Evolutionary conservation across 2,888 invertebrate genomes (phyloP).

Genomic region (Cephonodes hylas): DNA sequence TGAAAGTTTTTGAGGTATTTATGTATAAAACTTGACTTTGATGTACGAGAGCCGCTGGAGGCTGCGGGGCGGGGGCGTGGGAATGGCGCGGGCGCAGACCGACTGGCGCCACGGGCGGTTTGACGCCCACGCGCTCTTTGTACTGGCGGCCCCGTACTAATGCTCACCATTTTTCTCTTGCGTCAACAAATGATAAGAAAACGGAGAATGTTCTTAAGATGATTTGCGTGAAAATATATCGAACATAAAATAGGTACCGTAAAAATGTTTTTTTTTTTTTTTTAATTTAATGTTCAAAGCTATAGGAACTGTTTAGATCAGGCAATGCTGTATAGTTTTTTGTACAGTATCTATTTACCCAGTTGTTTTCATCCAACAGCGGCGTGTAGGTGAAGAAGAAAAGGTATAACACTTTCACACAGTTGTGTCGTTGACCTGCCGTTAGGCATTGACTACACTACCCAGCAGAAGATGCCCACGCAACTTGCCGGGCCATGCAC

Average conservation of each 20-base stretch:
- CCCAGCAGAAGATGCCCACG: conserved; percentile 50
- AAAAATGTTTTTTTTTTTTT: too few species aligned
- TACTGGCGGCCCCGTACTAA: neutral
- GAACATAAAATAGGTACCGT: too few species aligned
- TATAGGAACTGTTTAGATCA: too few species aligned
- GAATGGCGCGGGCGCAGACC: conserved; percentile 62
- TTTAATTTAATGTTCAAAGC: too few species aligned
- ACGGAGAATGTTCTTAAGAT: neutral
- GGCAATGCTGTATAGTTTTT: neutral
- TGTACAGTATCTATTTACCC: neutral
- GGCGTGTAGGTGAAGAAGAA: conserved; percentile 63
- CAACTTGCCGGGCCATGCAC: conserved; percentile 13
- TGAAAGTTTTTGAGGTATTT: conserved; percentile 68
- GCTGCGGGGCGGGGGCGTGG: conserved; percentile 48
- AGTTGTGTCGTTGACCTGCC: conserved; percentile 72
- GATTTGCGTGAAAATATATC: too few species aligned
- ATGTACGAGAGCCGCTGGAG: conserved; percentile 40
- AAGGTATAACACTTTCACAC: conserved; percentile 74
- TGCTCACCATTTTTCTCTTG: neutral
- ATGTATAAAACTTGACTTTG: conserved; percentile 59
- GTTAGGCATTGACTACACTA: conserved; percentile 23
- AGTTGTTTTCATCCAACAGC: conserved; percentile 5
- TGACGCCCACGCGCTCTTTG: conserved; percentile 40
- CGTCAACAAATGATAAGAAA: neutral
- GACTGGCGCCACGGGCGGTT: conserved; percentile 71